These are phyloP conservation scores for Bolinopsis microptera DNA, from an alignment of 37 sponge, comb jelly and placozoan genomes.

Conservation along the genomic window DNA sequence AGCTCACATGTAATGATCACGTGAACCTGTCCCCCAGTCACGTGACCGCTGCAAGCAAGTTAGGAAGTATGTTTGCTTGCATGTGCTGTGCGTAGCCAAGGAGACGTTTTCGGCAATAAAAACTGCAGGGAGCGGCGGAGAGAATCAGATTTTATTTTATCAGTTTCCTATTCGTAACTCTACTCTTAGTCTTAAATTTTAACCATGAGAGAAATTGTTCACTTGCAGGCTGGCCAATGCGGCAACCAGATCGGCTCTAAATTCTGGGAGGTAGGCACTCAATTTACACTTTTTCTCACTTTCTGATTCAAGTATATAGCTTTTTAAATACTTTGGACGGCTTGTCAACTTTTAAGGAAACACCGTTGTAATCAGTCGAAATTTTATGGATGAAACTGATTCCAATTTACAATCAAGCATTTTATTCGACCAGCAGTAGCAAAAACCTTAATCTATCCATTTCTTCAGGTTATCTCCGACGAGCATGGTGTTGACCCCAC, in stretches of 20 bases:
- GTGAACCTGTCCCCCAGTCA: not conserved
- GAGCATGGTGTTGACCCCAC: conserved; percentile 99
- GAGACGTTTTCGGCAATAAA: not conserved
- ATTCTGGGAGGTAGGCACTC: conserved; percentile 55
- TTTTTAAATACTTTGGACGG: too few relatives aligned
- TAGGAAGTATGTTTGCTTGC: not conserved
- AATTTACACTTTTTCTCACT: not conserved
- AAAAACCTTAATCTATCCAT: too few relatives aligned
- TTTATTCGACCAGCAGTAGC: too few relatives aligned
- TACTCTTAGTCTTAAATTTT: not conserved
- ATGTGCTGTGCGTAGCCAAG: not conserved
- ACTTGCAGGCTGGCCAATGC: conserved; percentile 98
- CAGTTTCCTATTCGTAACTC: not conserved
- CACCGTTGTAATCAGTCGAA: too few relatives aligned
- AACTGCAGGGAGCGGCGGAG: not conserved
- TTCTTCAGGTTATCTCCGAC: conserved; percentile 80
- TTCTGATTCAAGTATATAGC: not conserved
- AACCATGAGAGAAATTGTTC: conserved; percentile 97
- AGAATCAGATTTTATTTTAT: not conserved
- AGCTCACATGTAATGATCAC: not conserved
- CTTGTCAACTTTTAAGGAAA: too few relatives aligned
- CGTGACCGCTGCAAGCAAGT: not conserved
- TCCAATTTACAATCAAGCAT: too few relatives aligned
- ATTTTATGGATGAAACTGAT: too few relatives aligned
- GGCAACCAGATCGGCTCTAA: conserved; percentile 99